Evolutionary conservation across 2,888 invertebrate genomes (phyloP), one percentile per base, ranked within the genome.

Genomic region (Rhopalosiphum nymphaeae): DNA sequence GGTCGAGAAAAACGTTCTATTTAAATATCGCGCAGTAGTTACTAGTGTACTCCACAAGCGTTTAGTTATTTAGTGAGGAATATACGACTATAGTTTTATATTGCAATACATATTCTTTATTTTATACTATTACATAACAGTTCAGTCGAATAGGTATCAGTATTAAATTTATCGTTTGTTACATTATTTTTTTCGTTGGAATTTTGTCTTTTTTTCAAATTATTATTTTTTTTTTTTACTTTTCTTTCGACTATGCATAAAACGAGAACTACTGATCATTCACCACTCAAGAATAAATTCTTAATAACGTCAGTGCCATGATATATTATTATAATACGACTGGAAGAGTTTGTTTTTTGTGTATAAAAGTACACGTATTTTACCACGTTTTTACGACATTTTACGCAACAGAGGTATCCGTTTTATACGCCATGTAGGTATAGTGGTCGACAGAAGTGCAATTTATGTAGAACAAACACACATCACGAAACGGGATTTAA

Each of bases 401-500:
- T 57, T 89, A 89, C 25, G 53, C n/a, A 7, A 16, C 49, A 78
- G n/a, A 67, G n/a, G 87, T 36, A 53, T 46, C 16, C 21, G 29
- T 87, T 87, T 53, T 87, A 87, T 53, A 53, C 53, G 21, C 21
- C 10, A 36, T 53, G 53, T 87, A 53, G n/a, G n/a, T 36, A 46
- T 46, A 87, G 49, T 49, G n/a, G 53, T 10, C 87, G n/a, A 53
- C 25, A 36, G 25, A 53, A 53, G 53, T 53, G 87, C 36, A 36
- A 10, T 25, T 53, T n/a, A 88, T 36, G n/a, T 42, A 53, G 25
- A 89, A 89, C 56, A 89, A 89, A 89, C 88, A 56, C 42, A 53
- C 56, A 21, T 36, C 5, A 25, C 1, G 53, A n/a, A 25, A 25
- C 88, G 42, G 26, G 42, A 56, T 89, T 89, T 56, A 89, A 56